A percentile compares a stretch with the other conserved stretches of the same genome.
These are phyloP conservation scores for Corydoras sp. DNA, from an alignment of 2,113 vertebrate genomes.

Conservation along the genomic window DNA sequence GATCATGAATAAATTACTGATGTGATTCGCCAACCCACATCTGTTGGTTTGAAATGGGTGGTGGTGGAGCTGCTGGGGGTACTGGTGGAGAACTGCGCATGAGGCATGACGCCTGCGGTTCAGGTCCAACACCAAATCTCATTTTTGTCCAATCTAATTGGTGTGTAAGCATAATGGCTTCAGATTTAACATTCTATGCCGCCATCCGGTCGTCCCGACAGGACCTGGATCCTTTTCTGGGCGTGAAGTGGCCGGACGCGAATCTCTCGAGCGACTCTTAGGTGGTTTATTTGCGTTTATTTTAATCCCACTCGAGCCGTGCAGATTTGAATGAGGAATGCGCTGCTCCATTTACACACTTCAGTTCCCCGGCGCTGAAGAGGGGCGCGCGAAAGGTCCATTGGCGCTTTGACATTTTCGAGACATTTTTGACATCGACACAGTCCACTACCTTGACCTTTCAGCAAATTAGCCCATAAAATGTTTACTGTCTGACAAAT, in stretches of 20 bases:
- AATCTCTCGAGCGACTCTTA: conserved; percentile 4
- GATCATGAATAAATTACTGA: no score
- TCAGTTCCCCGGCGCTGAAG: conserved; percentile 29
- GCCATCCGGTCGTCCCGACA: conserved; percentile 15
- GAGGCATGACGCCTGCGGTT: conserved; percentile 7
- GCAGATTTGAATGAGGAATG: conserved; percentile 25
- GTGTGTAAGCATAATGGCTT: conserved; percentile 40
- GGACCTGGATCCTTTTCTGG: background rate
- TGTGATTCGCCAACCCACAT: no score
- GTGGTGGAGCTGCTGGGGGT: no score
- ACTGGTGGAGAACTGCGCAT: conserved; percentile 1
- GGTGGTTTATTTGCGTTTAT: background rate
- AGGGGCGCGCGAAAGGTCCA: conserved; percentile 46
- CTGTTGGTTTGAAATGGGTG: no score
- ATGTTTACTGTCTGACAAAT: conserved; percentile 65
- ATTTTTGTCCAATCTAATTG: conserved; percentile 38
- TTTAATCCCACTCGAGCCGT: conserved; percentile 22
- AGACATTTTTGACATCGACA: conserved; percentile 65
- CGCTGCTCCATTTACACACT: conserved; percentile 5
- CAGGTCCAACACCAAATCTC: conserved; percentile 28
- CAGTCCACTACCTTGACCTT: conserved; percentile 69
- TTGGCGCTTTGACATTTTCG: conserved; percentile 69
- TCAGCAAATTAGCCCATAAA: conserved; percentile 69
- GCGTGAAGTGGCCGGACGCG: background rate
- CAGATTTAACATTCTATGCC: conserved; percentile 29